Conservation (phyloP, 2,888 invertebrate species). For the Agrilus mali region DNA sequence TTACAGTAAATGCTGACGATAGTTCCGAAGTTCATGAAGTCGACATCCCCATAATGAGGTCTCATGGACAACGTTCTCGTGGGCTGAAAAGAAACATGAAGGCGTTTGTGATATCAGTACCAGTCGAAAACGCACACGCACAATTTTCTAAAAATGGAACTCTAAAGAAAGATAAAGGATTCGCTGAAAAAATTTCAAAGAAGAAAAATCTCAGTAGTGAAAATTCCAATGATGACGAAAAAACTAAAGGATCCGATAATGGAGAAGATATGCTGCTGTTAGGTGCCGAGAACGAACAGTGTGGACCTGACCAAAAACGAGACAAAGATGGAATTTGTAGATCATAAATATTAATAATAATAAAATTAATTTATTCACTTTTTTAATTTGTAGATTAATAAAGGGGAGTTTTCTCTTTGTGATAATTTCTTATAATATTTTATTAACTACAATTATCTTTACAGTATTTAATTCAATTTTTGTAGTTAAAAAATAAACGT, state of each 20-base stretch:
- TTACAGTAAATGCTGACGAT: not conserved
- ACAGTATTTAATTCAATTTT: too few relatives aligned
- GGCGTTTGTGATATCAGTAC: slow-evolving; percentile 23
- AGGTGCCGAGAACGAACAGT: slow-evolving; percentile 55
- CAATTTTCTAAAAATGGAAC: not conserved
- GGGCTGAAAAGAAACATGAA: slow-evolving; percentile 11
- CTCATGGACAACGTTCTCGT: not conserved
- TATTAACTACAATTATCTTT: too few relatives aligned
- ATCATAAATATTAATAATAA: slow-evolving; percentile 1
- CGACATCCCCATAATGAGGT: not conserved
- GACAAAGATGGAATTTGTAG: slow-evolving; percentile 53
- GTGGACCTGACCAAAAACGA: slow-evolving; percentile 57
- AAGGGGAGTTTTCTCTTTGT: not conserved
- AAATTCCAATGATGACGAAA: slow-evolving; percentile 6
- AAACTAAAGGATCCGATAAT: slow-evolving; percentile 19
- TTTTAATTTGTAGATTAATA: slow-evolving; percentile 1
- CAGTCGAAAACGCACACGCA: slow-evolving; percentile 16
- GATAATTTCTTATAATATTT: too few relatives aligned
- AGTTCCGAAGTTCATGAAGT: not conserved
- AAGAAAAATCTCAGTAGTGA: slow-evolving; percentile 1
- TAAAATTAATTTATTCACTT: slow-evolving; percentile 7
- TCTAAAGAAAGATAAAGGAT: slow-evolving; percentile 5
- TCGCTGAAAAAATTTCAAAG: slow-evolving; percentile 3
- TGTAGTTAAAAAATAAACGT: too few relatives aligned
- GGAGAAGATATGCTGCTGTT: slow-evolving; percentile 41